These are phyloP conservation scores for Tolypeutes matacus DNA, from an alignment of 2,797 vertebrate genomes.

Conservation along the genomic window DNA sequence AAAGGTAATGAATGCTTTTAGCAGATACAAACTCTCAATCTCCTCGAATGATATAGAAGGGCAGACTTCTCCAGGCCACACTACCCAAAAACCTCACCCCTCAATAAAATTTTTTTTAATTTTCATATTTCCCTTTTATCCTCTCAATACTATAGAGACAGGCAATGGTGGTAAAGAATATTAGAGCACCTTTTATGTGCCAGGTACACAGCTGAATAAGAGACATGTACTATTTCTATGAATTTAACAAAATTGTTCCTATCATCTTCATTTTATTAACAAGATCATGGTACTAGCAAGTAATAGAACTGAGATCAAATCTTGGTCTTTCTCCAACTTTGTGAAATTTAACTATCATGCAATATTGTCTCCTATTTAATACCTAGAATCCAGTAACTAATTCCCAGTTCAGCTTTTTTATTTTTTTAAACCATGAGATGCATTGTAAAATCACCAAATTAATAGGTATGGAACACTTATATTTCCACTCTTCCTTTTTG, in stretches of 20 bases:
- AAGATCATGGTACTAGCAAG: neutral
- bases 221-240: neutral
- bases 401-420: neutral
- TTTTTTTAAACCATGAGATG: neutral
- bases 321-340: neutral
- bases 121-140: neutral
- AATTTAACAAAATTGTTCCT: neutral
- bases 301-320: neutral
- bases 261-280: slow-evolving; percentile 28
- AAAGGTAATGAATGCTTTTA: neutral
- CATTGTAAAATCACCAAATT: neutral
- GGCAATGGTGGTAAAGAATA: neutral
- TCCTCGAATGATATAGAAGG: neutral
- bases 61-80: neutral
- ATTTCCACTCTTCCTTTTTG: neutral
- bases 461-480: neutral
- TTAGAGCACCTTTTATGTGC: neutral
- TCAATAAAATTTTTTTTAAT: neutral
- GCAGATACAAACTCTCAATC: neutral
- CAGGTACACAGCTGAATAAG: neutral
- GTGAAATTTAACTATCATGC: neutral
- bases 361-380: neutral
- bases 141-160: neutral
- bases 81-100: neutral
- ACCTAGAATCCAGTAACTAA: neutral